Base-by-base conservation (phyloP, 2,888 invertebrate genomes). In the Caenorhabditis doughertyi region DNA sequence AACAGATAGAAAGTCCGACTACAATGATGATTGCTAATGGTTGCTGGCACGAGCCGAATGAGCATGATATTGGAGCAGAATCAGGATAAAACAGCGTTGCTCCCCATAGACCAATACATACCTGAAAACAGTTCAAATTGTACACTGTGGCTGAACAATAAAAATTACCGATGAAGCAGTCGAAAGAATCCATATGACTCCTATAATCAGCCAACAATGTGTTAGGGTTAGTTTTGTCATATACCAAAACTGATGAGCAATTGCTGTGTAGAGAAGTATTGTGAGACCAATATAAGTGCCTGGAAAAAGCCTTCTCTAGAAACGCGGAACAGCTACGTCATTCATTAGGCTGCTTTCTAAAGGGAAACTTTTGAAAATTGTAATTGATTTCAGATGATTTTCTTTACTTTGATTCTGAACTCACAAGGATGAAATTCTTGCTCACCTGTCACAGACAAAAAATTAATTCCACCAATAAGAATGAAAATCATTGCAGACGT, bases 81-180 rank as follows among this genome's bases (percentile, higher is more conserved):
- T 90, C 89, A 1, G 84, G 84, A 55, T 88, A 88, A 84, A 90
- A 90, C 4, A 90, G 80, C 11, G 90, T 90, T 0, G 87, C 90
- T 16, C 87, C 89, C 80, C 86, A 87, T 7, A 90, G 80, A 11
- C 89, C 90, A 25, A 90, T 77, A 35, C 85, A 85, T 9, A 89
- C 79, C 89, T 89, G 80, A n/a, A 84, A 83, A 35, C 7, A 13
- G 5, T n/a, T n/a, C n/a, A 56, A 2, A 39, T 21, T 29, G 18
- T 42, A 2, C 29, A 27, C 7, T 1, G 25, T 55, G 16, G 1
- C 3, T 4, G 18, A 27, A 27, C 23, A 64, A 9, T 16, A 9
- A 49, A 56, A 56, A 42, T 9, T 39, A 90, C 90, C 68, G 90
- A 89, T 11, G 85, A 70, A 13, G 84, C 85, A 21, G 83, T 49